Conservation (phyloP, 2,113 vertebrate species). For the Psephotus haematonotus region DNA sequence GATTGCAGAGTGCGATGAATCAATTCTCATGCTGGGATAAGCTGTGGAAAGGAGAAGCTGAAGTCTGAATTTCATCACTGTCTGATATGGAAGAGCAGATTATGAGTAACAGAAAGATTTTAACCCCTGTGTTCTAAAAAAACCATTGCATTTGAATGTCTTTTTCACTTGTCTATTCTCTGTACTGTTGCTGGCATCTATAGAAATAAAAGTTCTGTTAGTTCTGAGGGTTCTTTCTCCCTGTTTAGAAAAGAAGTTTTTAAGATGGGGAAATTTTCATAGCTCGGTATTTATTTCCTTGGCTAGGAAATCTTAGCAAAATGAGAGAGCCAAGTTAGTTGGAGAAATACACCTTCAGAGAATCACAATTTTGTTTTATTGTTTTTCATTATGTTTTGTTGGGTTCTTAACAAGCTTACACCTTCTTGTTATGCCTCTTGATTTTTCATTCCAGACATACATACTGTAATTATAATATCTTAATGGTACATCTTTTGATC, state of each 20-base stretch:
- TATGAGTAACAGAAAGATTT: constrained; percentile 32
- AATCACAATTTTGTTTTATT: background rate
- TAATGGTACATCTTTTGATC: background rate
- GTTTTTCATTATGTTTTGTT: background rate
- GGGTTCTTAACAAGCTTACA: background rate
- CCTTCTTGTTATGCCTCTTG: background rate
- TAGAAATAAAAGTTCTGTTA: background rate
- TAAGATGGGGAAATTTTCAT: background rate
- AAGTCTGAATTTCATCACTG: constrained; percentile 42
- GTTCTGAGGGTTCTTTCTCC: background rate
- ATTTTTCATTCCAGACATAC: background rate
- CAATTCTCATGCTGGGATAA: constrained; percentile 52
- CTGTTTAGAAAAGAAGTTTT: background rate
- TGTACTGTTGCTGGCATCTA: background rate
- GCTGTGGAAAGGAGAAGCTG: background rate
- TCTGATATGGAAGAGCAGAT: constrained; percentile 7
- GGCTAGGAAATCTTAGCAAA: background rate
- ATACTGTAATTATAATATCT: background rate
- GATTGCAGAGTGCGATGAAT: constrained; percentile 51
- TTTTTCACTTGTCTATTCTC: background rate
- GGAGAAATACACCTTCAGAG: background rate
- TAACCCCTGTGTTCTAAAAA: constrained; percentile 3
- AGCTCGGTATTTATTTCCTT: background rate
- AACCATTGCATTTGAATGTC: background rate
- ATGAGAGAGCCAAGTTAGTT: background rate